These are phyloP conservation scores for Drosophila murphyi DNA, from an alignment of 1,140 invertebrate genomes.

Conservation along the genomic window DNA sequence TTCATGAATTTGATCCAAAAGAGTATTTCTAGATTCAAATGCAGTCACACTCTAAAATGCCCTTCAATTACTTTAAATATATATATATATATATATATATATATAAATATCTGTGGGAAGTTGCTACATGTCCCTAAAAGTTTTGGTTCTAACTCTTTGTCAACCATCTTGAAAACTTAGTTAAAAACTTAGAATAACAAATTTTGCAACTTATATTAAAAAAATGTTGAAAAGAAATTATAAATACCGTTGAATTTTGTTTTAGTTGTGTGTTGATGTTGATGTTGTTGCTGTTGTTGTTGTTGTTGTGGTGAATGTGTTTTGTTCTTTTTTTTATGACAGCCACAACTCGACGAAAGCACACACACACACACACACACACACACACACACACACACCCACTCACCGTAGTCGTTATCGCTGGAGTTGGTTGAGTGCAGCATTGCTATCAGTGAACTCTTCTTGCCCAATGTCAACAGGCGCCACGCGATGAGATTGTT, in stretches of 20 bases:
- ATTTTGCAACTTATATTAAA: neutral
- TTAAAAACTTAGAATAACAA: neutral
- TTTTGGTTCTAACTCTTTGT: no score
- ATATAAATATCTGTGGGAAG: no score
- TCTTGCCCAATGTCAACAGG: neutral
- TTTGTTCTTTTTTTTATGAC: constrained; percentile 14
- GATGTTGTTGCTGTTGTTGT: constrained; percentile 52
- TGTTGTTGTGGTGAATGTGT: constrained; percentile 40
- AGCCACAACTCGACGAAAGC: constrained; percentile 4
- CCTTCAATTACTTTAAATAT: no score
- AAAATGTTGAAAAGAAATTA: constrained; percentile 56
- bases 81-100: no score
- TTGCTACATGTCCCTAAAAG: no score
- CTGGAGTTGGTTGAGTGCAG: no score
- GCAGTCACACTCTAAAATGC: no score
- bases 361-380: constrained; percentile 2
- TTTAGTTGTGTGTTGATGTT: constrained; percentile 65
- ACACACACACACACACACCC: neutral
- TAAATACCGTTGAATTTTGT: constrained; percentile 80
- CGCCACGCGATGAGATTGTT: constrained; percentile 12
- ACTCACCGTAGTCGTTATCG: neutral
- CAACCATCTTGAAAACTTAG: neutral
- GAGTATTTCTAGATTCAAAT: no score
- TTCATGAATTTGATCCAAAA: no score
- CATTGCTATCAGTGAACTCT: neutral